phyloP scores from a whole-genome alignment of 2,888 invertebrate species.

The Ornithoptera priamus region DNA sequence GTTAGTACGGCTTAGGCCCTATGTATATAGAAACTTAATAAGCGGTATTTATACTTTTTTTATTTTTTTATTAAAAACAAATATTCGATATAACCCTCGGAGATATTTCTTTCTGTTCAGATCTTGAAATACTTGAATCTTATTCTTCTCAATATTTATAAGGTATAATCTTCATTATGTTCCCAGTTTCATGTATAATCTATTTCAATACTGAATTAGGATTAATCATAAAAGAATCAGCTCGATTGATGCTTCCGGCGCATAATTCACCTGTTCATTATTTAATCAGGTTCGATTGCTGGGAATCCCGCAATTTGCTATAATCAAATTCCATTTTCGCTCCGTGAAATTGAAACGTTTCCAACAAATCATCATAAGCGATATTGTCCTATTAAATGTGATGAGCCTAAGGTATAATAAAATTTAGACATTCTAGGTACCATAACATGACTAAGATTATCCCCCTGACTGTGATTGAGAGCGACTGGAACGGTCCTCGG shows the following conservation, averaged over 20 bases:
- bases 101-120: too few relatives aligned
- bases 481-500: too few relatives aligned
- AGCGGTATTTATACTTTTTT: too few relatives aligned
- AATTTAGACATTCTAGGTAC: background rate
- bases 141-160: too few relatives aligned
- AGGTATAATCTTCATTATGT: too few relatives aligned
- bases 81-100: too few relatives aligned
- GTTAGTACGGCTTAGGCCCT: too few relatives aligned
- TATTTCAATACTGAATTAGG: too few relatives aligned
- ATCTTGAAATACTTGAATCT: too few relatives aligned
- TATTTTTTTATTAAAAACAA: too few relatives aligned
- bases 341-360: conserved; percentile 13
- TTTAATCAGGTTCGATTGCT: conserved; percentile 4
- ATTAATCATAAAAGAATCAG: background rate
- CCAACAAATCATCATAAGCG: conserved; percentile 17
- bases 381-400: conserved; percentile 10
- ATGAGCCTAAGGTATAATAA: background rate
- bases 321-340: conserved; percentile 14
- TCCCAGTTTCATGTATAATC: too few relatives aligned
- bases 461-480: background rate
- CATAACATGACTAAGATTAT: background rate
- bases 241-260: background rate
- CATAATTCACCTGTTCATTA: conserved; percentile 1
- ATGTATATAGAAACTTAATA: too few relatives aligned
- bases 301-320: conserved; percentile 5